Percentiles rank a stretch among this genome's conserved stretches.
Evolutionary conservation across 1,140 invertebrate genomes (phyloP).

Genomic region (Paraescarpia echinospica): DNA sequence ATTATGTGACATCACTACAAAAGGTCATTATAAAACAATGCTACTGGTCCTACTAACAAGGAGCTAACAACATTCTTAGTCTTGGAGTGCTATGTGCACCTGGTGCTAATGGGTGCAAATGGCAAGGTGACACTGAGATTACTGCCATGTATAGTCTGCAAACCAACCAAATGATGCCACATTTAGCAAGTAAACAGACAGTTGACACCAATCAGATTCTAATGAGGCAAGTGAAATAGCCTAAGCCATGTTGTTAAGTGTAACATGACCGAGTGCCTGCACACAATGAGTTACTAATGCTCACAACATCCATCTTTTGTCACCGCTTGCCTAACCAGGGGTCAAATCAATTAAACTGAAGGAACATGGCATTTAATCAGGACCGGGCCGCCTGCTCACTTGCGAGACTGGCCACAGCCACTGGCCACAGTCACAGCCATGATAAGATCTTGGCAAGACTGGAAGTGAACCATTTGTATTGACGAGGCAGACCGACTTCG

Average conservation of each 20-base stretch:
- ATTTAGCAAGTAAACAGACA: not conserved
- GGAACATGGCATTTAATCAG: not conserved
- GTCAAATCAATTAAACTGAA: not conserved
- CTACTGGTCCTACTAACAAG: not conserved
- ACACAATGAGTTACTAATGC: not conserved
- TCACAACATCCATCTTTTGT: not conserved
- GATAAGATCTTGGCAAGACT: not conserved
- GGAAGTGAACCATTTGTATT: not conserved
- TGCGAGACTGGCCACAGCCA: too few species aligned
- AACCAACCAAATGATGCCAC: not conserved
- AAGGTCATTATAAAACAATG: not conserved
- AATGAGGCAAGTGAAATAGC: not conserved
- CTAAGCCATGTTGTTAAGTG: not conserved
- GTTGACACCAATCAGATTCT: not conserved
- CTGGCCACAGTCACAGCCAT: too few species aligned
- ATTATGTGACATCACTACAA: not conserved
- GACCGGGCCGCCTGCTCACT: not conserved
- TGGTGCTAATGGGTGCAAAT: not conserved
- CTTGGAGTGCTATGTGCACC: not conserved
- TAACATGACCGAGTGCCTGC: not conserved
- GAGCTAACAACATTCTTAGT: not conserved
- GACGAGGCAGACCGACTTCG: not conserved
- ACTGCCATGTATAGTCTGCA: not conserved
- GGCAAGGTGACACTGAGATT: not conserved
- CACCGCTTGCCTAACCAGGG: not conserved